Evolutionary conservation across 2,888 invertebrate genomes (phyloP), one percentile per base, ranked within the genome.

Genomic region (Lepidocyrtinus sp.): DNA sequence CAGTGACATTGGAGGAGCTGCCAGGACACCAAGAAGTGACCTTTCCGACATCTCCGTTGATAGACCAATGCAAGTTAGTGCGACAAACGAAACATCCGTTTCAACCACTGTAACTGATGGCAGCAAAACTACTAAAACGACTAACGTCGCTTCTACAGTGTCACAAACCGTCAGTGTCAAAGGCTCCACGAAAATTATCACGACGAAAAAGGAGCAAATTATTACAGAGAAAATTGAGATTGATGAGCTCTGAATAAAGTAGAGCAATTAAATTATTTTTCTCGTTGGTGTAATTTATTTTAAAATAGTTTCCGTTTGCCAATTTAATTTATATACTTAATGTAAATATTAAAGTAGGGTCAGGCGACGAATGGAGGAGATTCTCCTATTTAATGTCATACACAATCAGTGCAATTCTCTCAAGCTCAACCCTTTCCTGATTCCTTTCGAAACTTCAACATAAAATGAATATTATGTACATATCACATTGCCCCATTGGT

Each of bases 151-250:
- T 12, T 61, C 77, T 2, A 81, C 74, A 12, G 46, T 78, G 2
- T 63, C 74, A 9, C 75, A 83, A 63, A 81, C 69, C 3, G 74
- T 81, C 1, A 50, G 46, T 2, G 61, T 71, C 15, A 65, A 74
- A 25, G 69, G 81, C 5, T 12, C 50, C 9, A 64, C 74, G 9
- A 81, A 75, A 72, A 72, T 81, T 22, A 77, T 81, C 36, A 71
- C 70, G 17, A 81, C 75, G 1, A 83, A 77, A 27, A 83, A 74
- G 70, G 83, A 83, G 64, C 77, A 81, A 50, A 74, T 81, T 9
- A 81, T 83, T 12, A 83, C 83, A 36, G 83, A 83, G 36, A 77
- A 74, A 70, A 75, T 83, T 68, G 81, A 83, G 55, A 81, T 74
- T 36, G 74, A 80, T 36, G 78, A 82, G 67, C 77, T 81, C 36